Evolutionary conservation across 1,140 invertebrate genomes (phyloP).

Genomic region (Microplitis mediator): DNA sequence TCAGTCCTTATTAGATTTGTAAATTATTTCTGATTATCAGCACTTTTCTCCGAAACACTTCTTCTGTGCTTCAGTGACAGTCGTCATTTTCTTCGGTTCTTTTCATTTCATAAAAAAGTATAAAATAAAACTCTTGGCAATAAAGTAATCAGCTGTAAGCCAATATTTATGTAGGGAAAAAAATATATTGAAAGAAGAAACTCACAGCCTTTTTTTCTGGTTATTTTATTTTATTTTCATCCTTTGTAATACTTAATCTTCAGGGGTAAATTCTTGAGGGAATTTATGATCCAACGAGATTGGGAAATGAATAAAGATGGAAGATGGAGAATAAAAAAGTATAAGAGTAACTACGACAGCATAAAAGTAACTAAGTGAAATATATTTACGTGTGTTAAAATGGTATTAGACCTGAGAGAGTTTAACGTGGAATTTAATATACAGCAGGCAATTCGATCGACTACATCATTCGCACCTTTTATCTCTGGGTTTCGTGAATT

Average conservation of each 20-base stretch:
- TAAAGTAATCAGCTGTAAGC: neutral
- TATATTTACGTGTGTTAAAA: constrained; percentile 7
- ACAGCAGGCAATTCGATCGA: neutral
- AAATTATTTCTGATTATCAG: too few species aligned
- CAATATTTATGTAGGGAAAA: neutral
- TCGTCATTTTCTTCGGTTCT: too few species aligned
- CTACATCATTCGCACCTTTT: neutral
- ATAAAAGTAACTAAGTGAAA: constrained; percentile 3
- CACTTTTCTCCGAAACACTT: too few species aligned
- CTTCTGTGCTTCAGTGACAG: too few species aligned
- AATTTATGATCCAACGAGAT: constrained; percentile 14
- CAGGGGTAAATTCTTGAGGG: neutral
- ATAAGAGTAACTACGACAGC: neutral
- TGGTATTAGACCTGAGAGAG: neutral
- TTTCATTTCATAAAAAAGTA: neutral
- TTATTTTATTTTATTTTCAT: neutral
- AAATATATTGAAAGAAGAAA: neutral
- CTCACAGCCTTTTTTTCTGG: neutral
- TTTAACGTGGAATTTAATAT: neutral
- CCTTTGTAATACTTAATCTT: neutral
- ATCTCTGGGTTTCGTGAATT: constrained; percentile 2
- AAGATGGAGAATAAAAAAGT: neutral
- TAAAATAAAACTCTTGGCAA: neutral
- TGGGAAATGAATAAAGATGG: constrained; percentile 1
- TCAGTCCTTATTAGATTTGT: too few species aligned